These are phyloP conservation scores for Barnardius zonarius DNA, from an alignment of 2,113 vertebrate species.

Conservation along the genomic window DNA sequence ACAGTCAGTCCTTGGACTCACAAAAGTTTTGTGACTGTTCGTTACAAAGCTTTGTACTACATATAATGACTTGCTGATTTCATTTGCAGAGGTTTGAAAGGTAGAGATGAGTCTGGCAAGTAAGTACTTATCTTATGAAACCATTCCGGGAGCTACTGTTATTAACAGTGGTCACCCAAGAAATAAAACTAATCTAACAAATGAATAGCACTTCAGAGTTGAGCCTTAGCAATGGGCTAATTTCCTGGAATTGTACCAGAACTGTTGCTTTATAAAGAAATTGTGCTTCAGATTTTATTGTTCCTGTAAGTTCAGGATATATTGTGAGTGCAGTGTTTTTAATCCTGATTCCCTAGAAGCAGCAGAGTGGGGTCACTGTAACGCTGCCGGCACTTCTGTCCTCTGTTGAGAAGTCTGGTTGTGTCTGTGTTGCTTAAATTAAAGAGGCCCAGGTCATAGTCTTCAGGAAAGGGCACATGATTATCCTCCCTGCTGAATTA, in stretches of 20 bases:
- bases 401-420: background rate
- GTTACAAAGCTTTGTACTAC: background rate
- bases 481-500: background rate
- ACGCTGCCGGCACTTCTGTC: background rate
- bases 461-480: background rate
- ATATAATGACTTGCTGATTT: background rate
- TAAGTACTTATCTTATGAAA: background rate
- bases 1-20: background rate
- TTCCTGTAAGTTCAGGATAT: background rate
- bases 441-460: background rate
- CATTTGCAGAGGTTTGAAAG: background rate
- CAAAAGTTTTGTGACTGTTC: background rate
- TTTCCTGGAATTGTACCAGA: background rate
- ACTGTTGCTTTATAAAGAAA: background rate
- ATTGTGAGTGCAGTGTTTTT: background rate
- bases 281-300: background rate
- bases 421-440: background rate
- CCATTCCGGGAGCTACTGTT: background rate
- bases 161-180: background rate
- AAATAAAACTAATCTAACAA: background rate
- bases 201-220: background rate
- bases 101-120: background rate
- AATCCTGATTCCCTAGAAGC: background rate
- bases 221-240: background rate
- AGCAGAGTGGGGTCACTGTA: background rate